Conservation (phyloP, 2,797 vertebrate species). For the Acropternis orthonyx region DNA sequence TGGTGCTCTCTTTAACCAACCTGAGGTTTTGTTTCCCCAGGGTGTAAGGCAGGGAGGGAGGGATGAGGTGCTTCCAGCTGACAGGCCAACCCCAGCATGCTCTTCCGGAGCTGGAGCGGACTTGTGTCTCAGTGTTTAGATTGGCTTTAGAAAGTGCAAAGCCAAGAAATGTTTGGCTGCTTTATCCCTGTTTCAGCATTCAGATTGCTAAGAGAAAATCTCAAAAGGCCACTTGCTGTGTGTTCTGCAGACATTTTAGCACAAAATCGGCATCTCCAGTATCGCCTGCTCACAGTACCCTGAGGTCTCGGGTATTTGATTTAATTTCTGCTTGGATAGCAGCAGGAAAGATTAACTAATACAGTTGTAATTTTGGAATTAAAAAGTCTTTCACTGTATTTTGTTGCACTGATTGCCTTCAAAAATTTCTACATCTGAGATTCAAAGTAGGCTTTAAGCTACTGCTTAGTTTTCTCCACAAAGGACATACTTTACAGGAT, state of each 20-base stretch:
- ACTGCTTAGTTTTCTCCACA: neutral
- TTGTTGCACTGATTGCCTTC: neutral
- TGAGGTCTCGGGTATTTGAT: neutral
- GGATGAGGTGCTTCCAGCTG: neutral
- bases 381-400: neutral
- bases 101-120: neutral
- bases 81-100: neutral
- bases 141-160: slow-evolving; percentile 10
- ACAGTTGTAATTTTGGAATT: neutral
- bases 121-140: neutral
- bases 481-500: slow-evolving; percentile 44
- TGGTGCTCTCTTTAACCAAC: neutral
- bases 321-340: neutral
- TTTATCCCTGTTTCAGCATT: neutral
- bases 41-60: neutral
- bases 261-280: neutral
- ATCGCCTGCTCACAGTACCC: neutral
- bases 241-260: neutral
- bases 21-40: neutral
- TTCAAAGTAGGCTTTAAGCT: neutral
- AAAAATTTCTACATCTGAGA: neutral
- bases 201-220: neutral
- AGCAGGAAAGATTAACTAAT: neutral
- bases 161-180: neutral
- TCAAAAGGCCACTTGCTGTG: neutral